Evolutionary conservation across 2,888 invertebrate species (phyloP), one percentile per base, ranked within the genome.

Genomic region (Rapana venosa): DNA sequence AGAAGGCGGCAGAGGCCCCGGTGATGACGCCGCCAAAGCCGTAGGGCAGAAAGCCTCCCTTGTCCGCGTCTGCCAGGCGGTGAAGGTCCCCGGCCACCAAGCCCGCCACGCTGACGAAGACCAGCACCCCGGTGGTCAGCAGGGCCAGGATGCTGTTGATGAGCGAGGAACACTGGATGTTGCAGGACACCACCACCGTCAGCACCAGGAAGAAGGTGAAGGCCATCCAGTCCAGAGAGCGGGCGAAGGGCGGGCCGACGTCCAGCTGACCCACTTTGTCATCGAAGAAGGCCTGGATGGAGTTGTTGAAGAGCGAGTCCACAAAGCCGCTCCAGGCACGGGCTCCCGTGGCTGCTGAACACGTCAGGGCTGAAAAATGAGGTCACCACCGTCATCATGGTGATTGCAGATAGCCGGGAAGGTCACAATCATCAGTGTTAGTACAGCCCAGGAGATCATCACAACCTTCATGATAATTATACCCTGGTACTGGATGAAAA

Each of bases 31-130:
- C 95, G 17, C 92, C 90, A 30, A 95, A 88, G 1, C 95, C 95
- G 91, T 93, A 93, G 0, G 95, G 95, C 56, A 95, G 92, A 90
- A 95, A 95, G n/a, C 95, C 95, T 0, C 94, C 95, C 30, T 92
- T 91, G 8, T 91, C 92, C 26, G 90, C 79, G 88, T 92, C 97
- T 0, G 97, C 97, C 98, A 98, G 98, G 95, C 98, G 98, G 5
- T 96, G 96, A 13, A 97, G 96, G 93, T 98, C 97, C 0, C 98
- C 98, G 94, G 98, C 98, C 95, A 97, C 97, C 94, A 98, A 97
- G 0, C 98, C 99, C 47, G 98, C 97, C 20, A 94, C 89, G 36
- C 95, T 94, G 56, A 96, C 95, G 86, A 96, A 94, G 11, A 94
- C 91, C n/a, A 96, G 94, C 36, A 96, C 94, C 6, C 92, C 91